phyloP scores from a whole-genome alignment of 2,888 invertebrate species.

The Mesorhabditis belari region DNA sequence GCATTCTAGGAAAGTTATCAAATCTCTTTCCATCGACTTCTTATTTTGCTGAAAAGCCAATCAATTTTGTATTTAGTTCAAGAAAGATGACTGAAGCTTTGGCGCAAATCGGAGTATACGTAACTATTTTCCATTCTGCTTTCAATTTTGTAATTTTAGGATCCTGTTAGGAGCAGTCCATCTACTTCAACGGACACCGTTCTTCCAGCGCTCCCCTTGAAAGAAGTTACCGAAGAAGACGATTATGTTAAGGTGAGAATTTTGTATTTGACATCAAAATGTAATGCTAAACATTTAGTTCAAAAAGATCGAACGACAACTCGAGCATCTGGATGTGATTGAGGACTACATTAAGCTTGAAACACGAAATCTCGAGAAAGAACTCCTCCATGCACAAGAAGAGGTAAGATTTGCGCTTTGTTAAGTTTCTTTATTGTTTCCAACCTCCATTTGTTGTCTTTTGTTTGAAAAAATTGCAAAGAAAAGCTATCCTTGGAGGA shows the following conservation, averaged over 20 bases:
- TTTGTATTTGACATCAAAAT: not conserved
- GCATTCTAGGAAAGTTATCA: too few relatives aligned
- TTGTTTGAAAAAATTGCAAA: not conserved
- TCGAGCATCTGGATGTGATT: slow-evolving; percentile 95
- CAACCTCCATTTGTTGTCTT: not conserved
- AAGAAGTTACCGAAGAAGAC: slow-evolving; percentile 3
- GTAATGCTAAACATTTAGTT: slow-evolving; percentile 24
- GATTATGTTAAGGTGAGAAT: slow-evolving; percentile 8
- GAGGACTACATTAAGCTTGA: slow-evolving; percentile 99
- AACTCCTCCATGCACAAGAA: slow-evolving; percentile 90
- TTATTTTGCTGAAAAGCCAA: not conserved
- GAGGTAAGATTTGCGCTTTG: slow-evolving; percentile 50
- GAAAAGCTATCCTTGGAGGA: not conserved
- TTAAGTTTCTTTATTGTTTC: not conserved
- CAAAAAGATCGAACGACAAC: slow-evolving; percentile 85
- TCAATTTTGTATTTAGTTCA: not conserved
- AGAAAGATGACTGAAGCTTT: slow-evolving; percentile 22
- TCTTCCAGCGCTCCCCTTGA: not conserved
- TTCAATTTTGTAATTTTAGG: not conserved
- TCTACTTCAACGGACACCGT: not conserved
- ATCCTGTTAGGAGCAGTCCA: not conserved
- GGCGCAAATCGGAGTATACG: slow-evolving; percentile 30
- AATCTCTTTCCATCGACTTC: too few relatives aligned
- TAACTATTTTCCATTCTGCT: slow-evolving; percentile 6
- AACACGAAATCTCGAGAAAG: slow-evolving; percentile 94